Evolutionary conservation across 2,113 vertebrate genomes (phyloP).

Genomic region (Brachypteracias leptosomus): DNA sequence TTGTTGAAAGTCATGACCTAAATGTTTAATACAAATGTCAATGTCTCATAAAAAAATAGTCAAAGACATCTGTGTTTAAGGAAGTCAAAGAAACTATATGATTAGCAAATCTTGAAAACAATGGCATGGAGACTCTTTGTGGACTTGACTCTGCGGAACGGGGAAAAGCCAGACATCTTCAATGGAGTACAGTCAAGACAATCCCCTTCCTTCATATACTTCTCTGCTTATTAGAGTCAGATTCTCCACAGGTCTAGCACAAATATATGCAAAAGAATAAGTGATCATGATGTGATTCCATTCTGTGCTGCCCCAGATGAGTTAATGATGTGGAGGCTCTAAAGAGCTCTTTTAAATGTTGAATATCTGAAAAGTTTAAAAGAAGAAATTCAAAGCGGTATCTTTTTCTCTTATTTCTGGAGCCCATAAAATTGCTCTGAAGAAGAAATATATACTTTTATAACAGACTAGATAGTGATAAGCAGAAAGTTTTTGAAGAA

Average conservation of each 20-base stretch:
- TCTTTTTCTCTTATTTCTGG: not conserved
- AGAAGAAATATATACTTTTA: not conserved
- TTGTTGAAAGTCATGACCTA: not conserved
- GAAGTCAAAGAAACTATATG: not conserved
- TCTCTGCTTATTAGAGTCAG: not conserved
- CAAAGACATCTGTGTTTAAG: not conserved
- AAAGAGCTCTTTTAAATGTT: not conserved
- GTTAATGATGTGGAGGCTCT: not conserved
- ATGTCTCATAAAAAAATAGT: not conserved
- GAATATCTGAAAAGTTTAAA: not conserved
- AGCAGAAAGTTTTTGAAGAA: conserved; percentile 12
- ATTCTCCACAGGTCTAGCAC: not conserved
- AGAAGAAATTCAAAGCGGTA: not conserved
- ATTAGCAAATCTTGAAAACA: not conserved
- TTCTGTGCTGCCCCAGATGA: not conserved
- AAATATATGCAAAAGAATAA: not conserved
- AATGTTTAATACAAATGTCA: not conserved
- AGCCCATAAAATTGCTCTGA: not conserved
- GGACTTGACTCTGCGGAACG: not conserved
- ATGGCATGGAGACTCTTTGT: not conserved
- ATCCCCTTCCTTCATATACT: not conserved
- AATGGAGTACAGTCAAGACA: not conserved
- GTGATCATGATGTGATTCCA: not conserved
- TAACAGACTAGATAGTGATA: not conserved
- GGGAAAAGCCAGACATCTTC: not conserved